Conservation (phyloP, 2,113 vertebrate species). For the Hydrolagus affinis region DNA sequence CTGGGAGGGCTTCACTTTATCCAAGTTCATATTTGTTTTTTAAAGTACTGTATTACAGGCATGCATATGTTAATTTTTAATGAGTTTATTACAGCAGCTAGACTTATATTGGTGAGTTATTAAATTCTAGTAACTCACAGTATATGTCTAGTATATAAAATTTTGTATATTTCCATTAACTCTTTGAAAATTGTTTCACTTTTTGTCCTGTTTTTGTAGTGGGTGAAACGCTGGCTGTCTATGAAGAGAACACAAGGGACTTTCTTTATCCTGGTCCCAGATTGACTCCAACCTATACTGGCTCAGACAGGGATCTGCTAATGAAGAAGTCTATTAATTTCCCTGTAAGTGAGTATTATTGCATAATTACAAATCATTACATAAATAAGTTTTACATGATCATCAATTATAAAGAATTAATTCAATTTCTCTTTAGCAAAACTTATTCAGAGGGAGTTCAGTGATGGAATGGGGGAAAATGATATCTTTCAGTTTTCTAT, state of each 20-base stretch:
- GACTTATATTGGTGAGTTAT: too few relatives aligned
- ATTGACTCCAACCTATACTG: slow-evolving; percentile 52
- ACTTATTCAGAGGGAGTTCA: neutral
- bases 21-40: neutral
- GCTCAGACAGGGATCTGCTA: slow-evolving; percentile 69
- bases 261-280: slow-evolving; percentile 79
- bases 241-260: slow-evolving; percentile 74
- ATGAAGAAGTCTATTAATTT: slow-evolving; percentile 74
- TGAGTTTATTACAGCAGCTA: neutral
- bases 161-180: too few relatives aligned
- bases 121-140: too few relatives aligned
- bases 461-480: neutral
- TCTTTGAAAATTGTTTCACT: too few relatives aligned
- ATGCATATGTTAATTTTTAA: neutral
- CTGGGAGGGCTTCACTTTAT: too few relatives aligned
- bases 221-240: slow-evolving; percentile 68
- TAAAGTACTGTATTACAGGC: neutral
- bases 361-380: neutral
- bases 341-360: slow-evolving; percentile 58
- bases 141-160: too few relatives aligned
- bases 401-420: neutral
- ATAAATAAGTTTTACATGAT: neutral
- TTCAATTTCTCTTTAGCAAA: neutral
- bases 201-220: slow-evolving; percentile 54
- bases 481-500: neutral